Percentiles rank a stretch among this genome's conserved stretches.
Evolutionary conservation across 1,140 invertebrate genomes (phyloP).

Genomic region (Pemphigus obesinymphae): DNA sequence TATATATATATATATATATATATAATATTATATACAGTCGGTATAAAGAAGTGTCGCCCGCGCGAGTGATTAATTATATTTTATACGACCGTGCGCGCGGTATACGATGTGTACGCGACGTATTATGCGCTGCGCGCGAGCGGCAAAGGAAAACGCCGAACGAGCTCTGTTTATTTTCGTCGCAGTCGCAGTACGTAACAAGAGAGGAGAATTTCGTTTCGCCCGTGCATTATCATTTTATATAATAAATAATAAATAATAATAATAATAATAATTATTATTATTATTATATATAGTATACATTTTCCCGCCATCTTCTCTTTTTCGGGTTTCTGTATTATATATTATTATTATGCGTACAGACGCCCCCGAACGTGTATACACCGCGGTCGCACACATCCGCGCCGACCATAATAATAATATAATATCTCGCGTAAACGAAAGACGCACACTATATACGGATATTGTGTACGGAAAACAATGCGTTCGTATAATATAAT

Average conservation of each 20-base stretch:
- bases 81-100: no score
- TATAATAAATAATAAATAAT: no score
- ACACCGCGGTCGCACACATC: no score
- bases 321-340: no score
- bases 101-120: no score
- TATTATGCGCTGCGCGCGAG: neutral
- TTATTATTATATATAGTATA: neutral
- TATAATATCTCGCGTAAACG: no score
- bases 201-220: slow-evolving; percentile 23
- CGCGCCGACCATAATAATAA: no score
- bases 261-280: neutral
- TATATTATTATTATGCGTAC: no score
- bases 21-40: neutral
- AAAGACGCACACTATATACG: no score
- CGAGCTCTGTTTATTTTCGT: slow-evolving; percentile 35
- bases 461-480: neutral
- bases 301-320: neutral
- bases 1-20: neutral
- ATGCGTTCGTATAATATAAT: neutral
- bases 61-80: slow-evolving; percentile 36
- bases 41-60: slow-evolving; percentile 37
- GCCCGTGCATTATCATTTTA: neutral
- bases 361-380: no score
- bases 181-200: neutral
- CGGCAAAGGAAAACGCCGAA: slow-evolving; percentile 27